Percentiles rank a stretch among this genome's conserved stretches.
Evolutionary conservation across 2,113 vertebrate genomes (phyloP).

Genomic region (Ciconia stormi): DNA sequence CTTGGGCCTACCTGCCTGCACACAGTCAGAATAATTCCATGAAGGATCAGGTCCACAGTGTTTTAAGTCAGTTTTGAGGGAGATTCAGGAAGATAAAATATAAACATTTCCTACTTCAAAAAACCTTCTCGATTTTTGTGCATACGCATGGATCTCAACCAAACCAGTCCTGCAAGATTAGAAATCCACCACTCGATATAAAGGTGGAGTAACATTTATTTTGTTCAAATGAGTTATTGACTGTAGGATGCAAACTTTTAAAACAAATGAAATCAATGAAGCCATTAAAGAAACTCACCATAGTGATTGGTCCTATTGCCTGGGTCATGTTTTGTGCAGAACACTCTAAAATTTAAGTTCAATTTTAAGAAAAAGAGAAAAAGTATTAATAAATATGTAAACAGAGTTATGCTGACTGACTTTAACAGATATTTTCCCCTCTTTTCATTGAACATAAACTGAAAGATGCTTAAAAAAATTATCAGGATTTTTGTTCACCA

Average conservation of each 20-base stretch:
- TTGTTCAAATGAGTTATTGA: background rate
- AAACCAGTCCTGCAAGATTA: background rate
- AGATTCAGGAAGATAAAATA: background rate
- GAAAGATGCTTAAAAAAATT: background rate
- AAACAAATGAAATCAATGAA: background rate
- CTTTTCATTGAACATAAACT: background rate
- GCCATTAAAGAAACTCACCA: conserved; percentile 59
- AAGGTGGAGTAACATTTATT: background rate
- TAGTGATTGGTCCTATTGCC: conserved; percentile 35
- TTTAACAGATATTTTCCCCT: conserved; percentile 25
- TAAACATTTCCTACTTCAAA: background rate
- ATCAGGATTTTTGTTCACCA: background rate
- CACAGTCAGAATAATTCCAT: background rate
- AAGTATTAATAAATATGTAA: conserved; percentile 34
- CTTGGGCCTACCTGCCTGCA: background rate
- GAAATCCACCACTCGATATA: background rate
- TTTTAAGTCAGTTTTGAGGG: background rate
- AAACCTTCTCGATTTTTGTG: background rate
- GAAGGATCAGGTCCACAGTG: background rate
- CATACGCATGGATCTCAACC: background rate
- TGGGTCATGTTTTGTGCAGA: conserved; percentile 71
- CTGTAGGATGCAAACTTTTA: background rate
- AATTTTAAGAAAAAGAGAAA: conserved; percentile 60
- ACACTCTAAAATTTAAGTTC: conserved; percentile 67
- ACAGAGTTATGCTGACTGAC: background rate